phyloP scores from a whole-genome alignment of 2,888 invertebrate genomes.

The Spodoptera picta region DNA sequence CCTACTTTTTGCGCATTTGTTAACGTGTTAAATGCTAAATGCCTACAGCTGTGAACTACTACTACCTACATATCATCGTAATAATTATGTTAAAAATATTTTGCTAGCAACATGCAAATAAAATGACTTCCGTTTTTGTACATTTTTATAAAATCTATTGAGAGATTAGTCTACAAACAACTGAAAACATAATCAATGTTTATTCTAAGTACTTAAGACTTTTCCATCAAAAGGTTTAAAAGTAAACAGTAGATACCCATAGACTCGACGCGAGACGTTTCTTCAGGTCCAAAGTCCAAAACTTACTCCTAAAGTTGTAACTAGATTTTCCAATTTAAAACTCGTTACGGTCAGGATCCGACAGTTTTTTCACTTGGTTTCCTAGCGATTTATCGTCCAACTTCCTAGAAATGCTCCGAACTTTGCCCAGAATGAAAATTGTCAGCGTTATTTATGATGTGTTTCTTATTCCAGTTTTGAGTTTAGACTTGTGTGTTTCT shows the following conservation, averaged over 20 bases:
- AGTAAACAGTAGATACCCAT: slow-evolving; percentile 54
- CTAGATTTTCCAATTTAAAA: slow-evolving; percentile 83
- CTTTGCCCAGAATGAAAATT: slow-evolving; percentile 70
- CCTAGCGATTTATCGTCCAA: slow-evolving; percentile 76
- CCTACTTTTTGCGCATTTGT: background rate
- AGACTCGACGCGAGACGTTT: slow-evolving; percentile 7
- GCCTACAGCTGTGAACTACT: too few relatives aligned
- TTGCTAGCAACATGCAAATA: too few relatives aligned
- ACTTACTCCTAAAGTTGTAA: slow-evolving; percentile 65
- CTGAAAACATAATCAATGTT: too few relatives aligned
- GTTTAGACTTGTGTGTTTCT: background rate
- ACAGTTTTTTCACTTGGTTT: slow-evolving; percentile 78
- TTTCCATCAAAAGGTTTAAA: too few relatives aligned
- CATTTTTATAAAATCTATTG: too few relatives aligned
- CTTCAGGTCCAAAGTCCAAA: slow-evolving; percentile 36
- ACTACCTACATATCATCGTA: too few relatives aligned
- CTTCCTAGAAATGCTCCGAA: slow-evolving; percentile 62
- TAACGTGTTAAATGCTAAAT: too few relatives aligned
- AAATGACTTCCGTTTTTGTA: too few relatives aligned
- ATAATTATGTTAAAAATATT: slow-evolving; percentile 56
- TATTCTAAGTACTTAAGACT: too few relatives aligned
- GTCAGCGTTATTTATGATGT: slow-evolving; percentile 71
- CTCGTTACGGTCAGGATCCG: slow-evolving; percentile 70
- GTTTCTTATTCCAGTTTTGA: slow-evolving; percentile 13
- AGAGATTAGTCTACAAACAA: too few relatives aligned